phyloP scores from a whole-genome alignment of 2,113 vertebrate genomes.

The Dissostichus mawsoni region DNA sequence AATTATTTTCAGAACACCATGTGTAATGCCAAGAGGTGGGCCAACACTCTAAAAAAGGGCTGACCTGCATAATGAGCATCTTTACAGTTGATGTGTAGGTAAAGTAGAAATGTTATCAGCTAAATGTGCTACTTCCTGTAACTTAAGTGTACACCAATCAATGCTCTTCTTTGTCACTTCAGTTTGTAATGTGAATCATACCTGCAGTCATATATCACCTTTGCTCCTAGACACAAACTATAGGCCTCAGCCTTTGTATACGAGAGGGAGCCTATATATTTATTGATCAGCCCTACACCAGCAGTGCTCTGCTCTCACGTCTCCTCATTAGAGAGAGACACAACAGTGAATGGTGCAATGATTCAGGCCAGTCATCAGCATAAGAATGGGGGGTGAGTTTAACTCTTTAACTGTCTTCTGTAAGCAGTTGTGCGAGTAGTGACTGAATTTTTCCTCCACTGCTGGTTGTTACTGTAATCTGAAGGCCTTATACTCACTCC shows the following conservation, averaged over 20 bases:
- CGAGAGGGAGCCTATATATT: conserved; percentile 29
- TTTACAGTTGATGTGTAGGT: not conserved
- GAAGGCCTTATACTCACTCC: conserved; percentile 6
- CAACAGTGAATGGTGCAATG: not conserved
- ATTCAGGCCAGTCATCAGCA: conserved; percentile 15
- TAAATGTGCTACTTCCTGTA: conserved; percentile 5
- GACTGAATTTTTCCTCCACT: not conserved
- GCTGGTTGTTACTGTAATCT: not conserved
- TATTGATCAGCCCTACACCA: conserved; percentile 31
- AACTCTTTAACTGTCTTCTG: not conserved
- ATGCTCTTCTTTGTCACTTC: not conserved
- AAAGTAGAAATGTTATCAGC: not conserved
- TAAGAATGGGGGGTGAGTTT: not conserved
- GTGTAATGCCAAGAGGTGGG: no score
- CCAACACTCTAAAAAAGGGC: not conserved
- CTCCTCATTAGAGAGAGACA: conserved; percentile 22
- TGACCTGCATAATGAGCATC: not conserved
- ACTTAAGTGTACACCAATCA: not conserved
- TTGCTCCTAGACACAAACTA: not conserved
- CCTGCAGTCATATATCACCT: not conserved
- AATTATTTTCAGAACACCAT: not conserved
- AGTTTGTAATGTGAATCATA: conserved; percentile 6
- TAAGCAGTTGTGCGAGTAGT: not conserved
- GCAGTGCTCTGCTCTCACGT: conserved; percentile 7
- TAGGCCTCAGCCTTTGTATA: not conserved